Percentiles rank a stretch among this genome's conserved stretches.
These are phyloP conservation scores for Panurus biarmicus DNA, from an alignment of 2,113 vertebrate genomes.

Conservation along the genomic window DNA sequence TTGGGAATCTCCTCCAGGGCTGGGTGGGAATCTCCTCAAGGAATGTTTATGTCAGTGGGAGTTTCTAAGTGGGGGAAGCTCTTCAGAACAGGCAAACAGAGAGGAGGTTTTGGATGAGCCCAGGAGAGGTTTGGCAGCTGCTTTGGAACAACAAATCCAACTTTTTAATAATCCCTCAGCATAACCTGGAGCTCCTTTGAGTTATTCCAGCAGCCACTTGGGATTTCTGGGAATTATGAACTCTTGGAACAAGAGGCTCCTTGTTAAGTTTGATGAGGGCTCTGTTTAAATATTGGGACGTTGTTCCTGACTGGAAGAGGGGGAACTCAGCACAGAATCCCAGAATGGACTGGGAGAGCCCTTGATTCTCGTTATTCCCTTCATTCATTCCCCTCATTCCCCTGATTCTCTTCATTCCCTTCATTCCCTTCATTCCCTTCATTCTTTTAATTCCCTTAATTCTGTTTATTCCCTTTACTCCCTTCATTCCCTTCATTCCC, in stretches of 20 bases:
- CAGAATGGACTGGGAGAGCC: neutral
- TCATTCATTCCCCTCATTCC: too few relatives aligned
- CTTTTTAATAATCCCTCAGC: neutral
- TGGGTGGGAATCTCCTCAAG: neutral
- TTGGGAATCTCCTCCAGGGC: neutral
- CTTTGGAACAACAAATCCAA: neutral
- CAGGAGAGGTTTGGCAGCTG: neutral
- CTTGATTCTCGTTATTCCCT: too few relatives aligned
- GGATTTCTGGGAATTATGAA: neutral
- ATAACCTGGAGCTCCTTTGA: neutral
- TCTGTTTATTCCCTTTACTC: too few relatives aligned
- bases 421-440: too few relatives aligned
- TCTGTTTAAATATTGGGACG: neutral
- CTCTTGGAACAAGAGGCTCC: neutral
- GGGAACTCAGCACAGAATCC: neutral
- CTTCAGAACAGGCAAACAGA: neutral
- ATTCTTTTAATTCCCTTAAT: too few relatives aligned
- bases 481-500: too few relatives aligned
- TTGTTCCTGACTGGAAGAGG: neutral
- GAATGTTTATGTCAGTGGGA: neutral
- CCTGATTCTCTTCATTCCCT: too few relatives aligned
- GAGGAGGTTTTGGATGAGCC: neutral
- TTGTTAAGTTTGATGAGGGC: neutral
- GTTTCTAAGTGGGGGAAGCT: neutral
- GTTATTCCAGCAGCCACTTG: neutral